Evolutionary conservation across 1,140 invertebrate species (phyloP).

Genomic region (Sycophaga agraensis): DNA sequence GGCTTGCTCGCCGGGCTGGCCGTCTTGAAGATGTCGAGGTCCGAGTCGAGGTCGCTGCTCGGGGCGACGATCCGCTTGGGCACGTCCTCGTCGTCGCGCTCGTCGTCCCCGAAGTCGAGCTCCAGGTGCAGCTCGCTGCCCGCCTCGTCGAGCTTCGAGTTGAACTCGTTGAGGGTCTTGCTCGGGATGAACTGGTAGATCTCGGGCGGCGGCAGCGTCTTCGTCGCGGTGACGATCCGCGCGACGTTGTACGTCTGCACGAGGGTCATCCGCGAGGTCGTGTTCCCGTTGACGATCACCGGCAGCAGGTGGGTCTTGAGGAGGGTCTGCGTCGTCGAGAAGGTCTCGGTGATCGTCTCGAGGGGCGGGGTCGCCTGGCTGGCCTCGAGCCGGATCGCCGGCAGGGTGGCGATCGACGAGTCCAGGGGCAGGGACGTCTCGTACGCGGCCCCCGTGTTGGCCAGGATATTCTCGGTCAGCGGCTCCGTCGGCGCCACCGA

Average conservation of each 20-base stretch:
- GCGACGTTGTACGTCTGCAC: slow-evolving; percentile 88
- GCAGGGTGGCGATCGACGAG: slow-evolving; percentile 78
- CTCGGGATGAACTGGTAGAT: slow-evolving; percentile 84
- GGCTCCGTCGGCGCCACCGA: slow-evolving; percentile 69
- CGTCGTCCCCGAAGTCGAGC: slow-evolving; percentile 79
- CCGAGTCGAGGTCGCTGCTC: slow-evolving; percentile 65
- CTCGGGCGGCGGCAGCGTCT: slow-evolving; percentile 83
- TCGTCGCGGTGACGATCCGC: slow-evolving; percentile 80
- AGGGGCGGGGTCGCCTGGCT: slow-evolving; percentile 77
- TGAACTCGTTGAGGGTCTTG: slow-evolving; percentile 86
- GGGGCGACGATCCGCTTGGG: slow-evolving; percentile 62
- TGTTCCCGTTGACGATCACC: slow-evolving; percentile 71
- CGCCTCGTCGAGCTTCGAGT: slow-evolving; percentile 82
- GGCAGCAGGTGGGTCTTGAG: slow-evolving; percentile 85
- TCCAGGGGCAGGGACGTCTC: slow-evolving; percentile 72
- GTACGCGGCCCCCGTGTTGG: slow-evolving; percentile 71
- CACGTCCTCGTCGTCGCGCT: slow-evolving; percentile 69
- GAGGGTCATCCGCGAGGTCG: slow-evolving; percentile 73
- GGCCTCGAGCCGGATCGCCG: slow-evolving; percentile 72
- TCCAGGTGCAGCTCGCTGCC: slow-evolving; percentile 83
- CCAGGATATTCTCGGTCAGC: slow-evolving; percentile 83
- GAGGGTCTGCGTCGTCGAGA: slow-evolving; percentile 84
- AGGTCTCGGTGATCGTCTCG: slow-evolving; percentile 86
- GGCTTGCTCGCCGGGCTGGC: slow-evolving; percentile 37
- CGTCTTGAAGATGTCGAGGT: slow-evolving; percentile 64